These are phyloP conservation scores for Aeoliscus strigatus DNA, from an alignment of 2,797 vertebrate genomes.

Conservation along the genomic window DNA sequence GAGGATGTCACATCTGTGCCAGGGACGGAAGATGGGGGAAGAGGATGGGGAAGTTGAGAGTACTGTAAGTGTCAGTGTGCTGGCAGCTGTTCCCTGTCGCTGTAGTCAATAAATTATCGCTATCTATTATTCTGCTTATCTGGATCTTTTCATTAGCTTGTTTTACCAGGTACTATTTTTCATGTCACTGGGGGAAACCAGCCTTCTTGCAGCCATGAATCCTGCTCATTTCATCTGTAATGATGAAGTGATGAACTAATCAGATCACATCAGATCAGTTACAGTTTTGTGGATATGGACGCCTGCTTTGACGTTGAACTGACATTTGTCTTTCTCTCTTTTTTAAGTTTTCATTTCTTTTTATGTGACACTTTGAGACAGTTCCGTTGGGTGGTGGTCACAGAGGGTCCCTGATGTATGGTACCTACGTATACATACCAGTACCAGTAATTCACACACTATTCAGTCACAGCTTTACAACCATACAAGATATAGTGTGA, in stretches of 20 bases:
- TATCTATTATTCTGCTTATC: conserved; percentile 13
- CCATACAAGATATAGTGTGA: no score
- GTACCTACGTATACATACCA: no score
- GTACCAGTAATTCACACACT: no score
- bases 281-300: no score
- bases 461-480: no score
- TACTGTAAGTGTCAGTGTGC: conserved; percentile 5
- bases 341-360: no score
- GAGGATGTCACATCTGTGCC: conserved; percentile 33
- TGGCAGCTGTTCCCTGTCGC: conserved; percentile 24
- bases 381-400: no score
- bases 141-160: conserved; percentile 8
- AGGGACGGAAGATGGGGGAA: conserved; percentile 23
- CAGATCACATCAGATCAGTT: conserved; percentile 24
- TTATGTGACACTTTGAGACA: no score
- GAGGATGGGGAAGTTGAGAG: conserved; percentile 2
- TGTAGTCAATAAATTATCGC: conserved; percentile 5
- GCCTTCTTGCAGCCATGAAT: background rate
- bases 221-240: conserved; percentile 16
- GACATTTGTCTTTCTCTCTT: no score
- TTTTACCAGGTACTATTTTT: conserved; percentile 6
- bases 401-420: no score
- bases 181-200: background rate
- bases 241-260: conserved; percentile 16
- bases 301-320: no score